phyloP scores from a whole-genome alignment of 2,113 vertebrate species.

The Craseonycteris thonglongyai region DNA sequence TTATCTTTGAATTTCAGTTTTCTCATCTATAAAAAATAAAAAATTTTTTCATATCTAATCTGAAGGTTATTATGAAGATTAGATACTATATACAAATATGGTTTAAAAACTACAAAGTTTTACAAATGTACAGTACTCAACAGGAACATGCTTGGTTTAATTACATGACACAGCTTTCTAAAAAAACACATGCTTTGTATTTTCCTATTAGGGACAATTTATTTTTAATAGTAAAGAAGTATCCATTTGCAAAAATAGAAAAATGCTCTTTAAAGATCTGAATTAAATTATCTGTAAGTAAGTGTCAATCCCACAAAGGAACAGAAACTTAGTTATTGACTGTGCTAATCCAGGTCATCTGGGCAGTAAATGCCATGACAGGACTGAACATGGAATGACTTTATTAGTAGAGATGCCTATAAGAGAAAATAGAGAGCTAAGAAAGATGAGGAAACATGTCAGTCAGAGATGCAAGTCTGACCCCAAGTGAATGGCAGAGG shows the following conservation, averaged over 20 bases:
- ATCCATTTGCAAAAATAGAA: neutral
- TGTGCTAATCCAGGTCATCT: neutral
- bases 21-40: neutral
- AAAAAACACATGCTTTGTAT: neutral
- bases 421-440: neutral
- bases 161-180: neutral
- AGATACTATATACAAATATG: neutral
- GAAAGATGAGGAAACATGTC: neutral
- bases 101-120: neutral
- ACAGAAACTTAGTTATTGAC: neutral
- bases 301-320: neutral
- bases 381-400: neutral
- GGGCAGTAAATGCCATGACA: neutral
- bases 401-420: neutral
- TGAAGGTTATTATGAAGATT: neutral
- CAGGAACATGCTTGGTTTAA: neutral
- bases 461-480: neutral
- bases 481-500: neutral
- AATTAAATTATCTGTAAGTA: neutral
- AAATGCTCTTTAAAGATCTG: neutral
- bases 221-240: conserved; percentile 2
- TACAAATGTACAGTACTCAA: neutral
- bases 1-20: conserved; percentile 10
- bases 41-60: neutral
- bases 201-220: neutral